A percentile compares a stretch with the other conserved stretches of the same genome.
Evolutionary conservation across 2,888 invertebrate genomes (phyloP).

Genomic region (Quadroppia sp.): DNA sequence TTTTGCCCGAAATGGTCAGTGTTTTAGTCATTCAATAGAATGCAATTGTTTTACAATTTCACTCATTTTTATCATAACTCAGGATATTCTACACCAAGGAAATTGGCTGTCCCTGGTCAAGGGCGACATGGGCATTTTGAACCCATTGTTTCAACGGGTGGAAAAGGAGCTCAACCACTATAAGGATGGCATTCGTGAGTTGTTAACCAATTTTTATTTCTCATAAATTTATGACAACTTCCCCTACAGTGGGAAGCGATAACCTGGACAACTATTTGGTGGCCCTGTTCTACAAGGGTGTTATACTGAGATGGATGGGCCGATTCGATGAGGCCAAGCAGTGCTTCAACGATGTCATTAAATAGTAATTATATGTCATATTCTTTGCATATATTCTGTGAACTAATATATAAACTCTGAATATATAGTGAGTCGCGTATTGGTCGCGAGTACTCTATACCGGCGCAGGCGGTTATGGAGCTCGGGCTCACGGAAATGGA

Average conservation of each 20-base stretch:
- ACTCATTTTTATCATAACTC: not conserved
- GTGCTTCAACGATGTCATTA: slow-evolving; percentile 8
- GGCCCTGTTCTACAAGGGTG: slow-evolving; percentile 36
- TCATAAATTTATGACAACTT: not conserved
- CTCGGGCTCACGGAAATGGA: slow-evolving; percentile 39
- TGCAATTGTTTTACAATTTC: not conserved
- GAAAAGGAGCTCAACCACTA: not conserved
- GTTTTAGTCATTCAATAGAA: not conserved
- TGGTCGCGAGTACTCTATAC: not conserved
- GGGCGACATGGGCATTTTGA: not conserved
- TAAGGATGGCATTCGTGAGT: not conserved
- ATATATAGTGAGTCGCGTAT: not conserved
- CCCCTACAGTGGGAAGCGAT: not conserved
- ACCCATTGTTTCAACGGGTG: not conserved
- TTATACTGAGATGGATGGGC: slow-evolving; percentile 13
- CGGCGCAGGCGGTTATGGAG: slow-evolving; percentile 35
- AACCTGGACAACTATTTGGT: slow-evolving; percentile 33
- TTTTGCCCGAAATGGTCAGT: slow-evolving; percentile 13
- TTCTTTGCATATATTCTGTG: no score
- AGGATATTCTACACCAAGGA: not conserved
- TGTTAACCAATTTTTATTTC: not conserved
- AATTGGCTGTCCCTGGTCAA: not conserved
- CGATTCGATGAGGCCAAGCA: slow-evolving; percentile 26
- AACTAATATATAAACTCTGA: not conserved
- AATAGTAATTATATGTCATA: not conserved